Conservation (phyloP, 2,888 invertebrate species). For the Crioceris asparagi region DNA sequence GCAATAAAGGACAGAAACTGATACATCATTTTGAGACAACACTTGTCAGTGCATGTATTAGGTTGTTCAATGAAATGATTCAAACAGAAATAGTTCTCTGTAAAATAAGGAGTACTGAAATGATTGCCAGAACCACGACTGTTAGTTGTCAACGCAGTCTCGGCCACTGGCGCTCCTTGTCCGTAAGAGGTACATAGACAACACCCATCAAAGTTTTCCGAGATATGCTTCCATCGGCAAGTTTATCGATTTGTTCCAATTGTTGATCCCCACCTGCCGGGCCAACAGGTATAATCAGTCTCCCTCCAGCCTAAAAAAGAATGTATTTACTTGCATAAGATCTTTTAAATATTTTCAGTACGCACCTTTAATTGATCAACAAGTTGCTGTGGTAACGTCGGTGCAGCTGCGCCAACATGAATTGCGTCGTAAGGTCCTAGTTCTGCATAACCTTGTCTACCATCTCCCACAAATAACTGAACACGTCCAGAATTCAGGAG, state of each 20-base stretch:
- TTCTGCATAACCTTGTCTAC: conserved; percentile 63
- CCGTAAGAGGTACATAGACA: conserved; percentile 93
- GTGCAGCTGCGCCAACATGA: conserved; percentile 86
- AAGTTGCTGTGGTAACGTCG: conserved; percentile 62
- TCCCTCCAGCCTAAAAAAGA: conserved; percentile 57
- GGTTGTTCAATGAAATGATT: no score
- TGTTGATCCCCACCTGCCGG: conserved; percentile 77
- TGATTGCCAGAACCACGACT: no score
- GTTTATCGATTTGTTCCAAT: conserved; percentile 84
- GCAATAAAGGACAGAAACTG: no score
- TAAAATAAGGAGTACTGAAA: no score
- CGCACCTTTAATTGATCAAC: conserved; percentile 70
- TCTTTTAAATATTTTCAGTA: background rate
- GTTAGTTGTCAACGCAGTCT: conserved; percentile 37
- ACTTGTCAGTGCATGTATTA: no score
- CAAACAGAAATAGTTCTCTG: no score
- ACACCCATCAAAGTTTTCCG: conserved; percentile 84
- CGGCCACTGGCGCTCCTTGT: conserved; percentile 62
- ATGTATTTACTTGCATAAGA: background rate
- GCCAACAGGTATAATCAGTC: conserved; percentile 86
- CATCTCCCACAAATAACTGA: conserved; percentile 75
- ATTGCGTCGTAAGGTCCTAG: conserved; percentile 84
- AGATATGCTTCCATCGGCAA: conserved; percentile 62
- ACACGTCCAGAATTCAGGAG: conserved; percentile 58
- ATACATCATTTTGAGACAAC: no score